Evolutionary conservation across 2,888 invertebrate species (phyloP).

Genomic region (Nematopogon swammerdamellus): DNA sequence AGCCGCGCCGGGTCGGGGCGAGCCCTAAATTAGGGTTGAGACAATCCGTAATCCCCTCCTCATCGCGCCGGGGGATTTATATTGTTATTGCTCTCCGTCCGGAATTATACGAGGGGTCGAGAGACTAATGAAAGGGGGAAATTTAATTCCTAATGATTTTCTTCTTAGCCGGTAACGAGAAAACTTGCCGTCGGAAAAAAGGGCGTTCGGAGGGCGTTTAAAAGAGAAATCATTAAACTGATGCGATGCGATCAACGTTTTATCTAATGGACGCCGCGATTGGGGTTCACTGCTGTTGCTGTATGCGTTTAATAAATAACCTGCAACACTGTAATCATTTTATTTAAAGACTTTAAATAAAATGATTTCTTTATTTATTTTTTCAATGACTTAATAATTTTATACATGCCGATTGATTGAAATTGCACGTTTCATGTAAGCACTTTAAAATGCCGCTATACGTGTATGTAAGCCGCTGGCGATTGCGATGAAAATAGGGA

Average conservation of each 20-base stretch:
- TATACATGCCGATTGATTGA: too few relatives aligned
- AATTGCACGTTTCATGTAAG: too few relatives aligned
- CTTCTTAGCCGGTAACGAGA: conserved; percentile 57
- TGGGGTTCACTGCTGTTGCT: too few relatives aligned
- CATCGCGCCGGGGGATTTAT: conserved; percentile 58
- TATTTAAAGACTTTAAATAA: too few relatives aligned
- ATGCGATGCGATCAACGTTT: not conserved
- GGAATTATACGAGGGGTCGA: conserved; percentile 58
- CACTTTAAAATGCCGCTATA: too few relatives aligned
- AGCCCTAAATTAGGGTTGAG: conserved; percentile 58
- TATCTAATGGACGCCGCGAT: not conserved
- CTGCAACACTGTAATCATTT: too few relatives aligned
- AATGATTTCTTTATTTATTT: too few relatives aligned
- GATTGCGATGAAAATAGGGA: not conserved
- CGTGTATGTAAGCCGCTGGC: not conserved
- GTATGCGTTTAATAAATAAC: too few relatives aligned
- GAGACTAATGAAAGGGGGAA: conserved; percentile 59
- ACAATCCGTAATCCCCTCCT: conserved; percentile 57
- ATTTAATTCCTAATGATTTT: conserved; percentile 59
- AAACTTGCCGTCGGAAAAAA: conserved; percentile 42
- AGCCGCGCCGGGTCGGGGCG: conserved; percentile 56
- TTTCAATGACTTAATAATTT: too few relatives aligned
- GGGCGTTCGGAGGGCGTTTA: conserved; percentile 19
- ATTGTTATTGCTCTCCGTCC: conserved; percentile 58
- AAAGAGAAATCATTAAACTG: not conserved